Evolutionary conservation across 92 coral and sea anemone genomes (phyloP).

Genomic region (Galaxea fascicularis): DNA sequence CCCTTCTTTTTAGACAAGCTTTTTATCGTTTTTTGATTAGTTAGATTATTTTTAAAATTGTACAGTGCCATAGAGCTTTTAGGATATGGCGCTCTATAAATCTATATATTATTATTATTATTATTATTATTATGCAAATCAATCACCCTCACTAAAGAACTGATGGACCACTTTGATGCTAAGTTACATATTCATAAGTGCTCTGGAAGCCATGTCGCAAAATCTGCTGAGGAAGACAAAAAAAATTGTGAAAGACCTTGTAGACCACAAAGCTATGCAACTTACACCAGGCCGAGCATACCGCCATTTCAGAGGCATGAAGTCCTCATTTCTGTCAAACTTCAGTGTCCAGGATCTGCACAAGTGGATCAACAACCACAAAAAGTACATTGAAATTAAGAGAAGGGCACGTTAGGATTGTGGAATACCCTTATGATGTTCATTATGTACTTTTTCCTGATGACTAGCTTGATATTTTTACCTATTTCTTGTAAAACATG

Average conservation of each 20-base stretch:
- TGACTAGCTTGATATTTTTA: too few relatives aligned
- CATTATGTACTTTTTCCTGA: too few relatives aligned
- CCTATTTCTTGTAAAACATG: too few relatives aligned
- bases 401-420: slow-evolving; percentile 62
- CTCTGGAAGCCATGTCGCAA: slow-evolving; percentile 61
- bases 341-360: slow-evolving; percentile 55
- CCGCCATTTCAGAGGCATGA: slow-evolving; percentile 27
- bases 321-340: slow-evolving; percentile 39
- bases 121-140: too few relatives aligned
- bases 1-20: too few relatives aligned
- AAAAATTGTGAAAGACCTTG: slow-evolving; percentile 58
- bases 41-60: too few relatives aligned
- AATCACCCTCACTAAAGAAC: slow-evolving; percentile 32
- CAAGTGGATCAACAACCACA: slow-evolving; percentile 61
- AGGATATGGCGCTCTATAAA: too few relatives aligned
- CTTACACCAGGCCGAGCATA: slow-evolving; percentile 58
- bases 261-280: slow-evolving; percentile 44
- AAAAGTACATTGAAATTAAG: slow-evolving; percentile 41
- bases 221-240: slow-evolving; percentile 45
- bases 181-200: slow-evolving; percentile 34
- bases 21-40: too few relatives aligned
- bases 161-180: slow-evolving; percentile 51
- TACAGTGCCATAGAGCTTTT: too few relatives aligned
- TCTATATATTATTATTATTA: too few relatives aligned
- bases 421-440: too few relatives aligned